Conservation (phyloP, 2,797 vertebrate species). For the Mormyrops attenuatus region DNA sequence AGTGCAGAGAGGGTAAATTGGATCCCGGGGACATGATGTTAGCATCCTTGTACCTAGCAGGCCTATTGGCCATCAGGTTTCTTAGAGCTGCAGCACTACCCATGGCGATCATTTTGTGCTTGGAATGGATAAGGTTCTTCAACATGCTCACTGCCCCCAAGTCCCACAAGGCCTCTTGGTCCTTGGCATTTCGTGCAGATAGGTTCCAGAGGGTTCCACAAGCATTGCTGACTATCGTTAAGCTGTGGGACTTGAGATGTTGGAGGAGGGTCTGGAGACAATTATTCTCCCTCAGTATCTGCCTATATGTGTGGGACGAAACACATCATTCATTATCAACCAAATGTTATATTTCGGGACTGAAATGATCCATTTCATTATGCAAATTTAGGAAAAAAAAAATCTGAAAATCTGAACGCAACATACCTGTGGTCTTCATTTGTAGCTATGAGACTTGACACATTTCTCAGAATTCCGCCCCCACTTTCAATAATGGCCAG, state of each 20-base stretch:
- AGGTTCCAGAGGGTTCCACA: constrained; percentile 98
- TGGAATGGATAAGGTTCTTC: constrained; percentile 96
- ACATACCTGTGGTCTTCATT: constrained; percentile 89
- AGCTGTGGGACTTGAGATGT: constrained; percentile 95
- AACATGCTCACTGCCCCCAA: constrained; percentile 96
- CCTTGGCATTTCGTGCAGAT: constrained; percentile 87
- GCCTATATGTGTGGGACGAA: constrained; percentile 54
- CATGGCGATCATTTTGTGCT: constrained; percentile 99
- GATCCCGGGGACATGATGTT: constrained; percentile 95
- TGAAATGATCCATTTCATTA: background rate
- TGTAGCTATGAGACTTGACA: constrained; percentile 95
- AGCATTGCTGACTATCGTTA: constrained; percentile 96
- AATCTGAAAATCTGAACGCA: background rate
- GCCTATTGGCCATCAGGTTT: constrained; percentile 96
- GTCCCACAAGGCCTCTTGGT: constrained; percentile 94
- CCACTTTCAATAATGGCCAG: constrained; percentile 98
- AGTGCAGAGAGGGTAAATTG: constrained; percentile 87
- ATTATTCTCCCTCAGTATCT: constrained; percentile 87
- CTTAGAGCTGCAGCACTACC: constrained; percentile 92
- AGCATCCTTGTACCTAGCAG: constrained; percentile 88
- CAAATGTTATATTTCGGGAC: background rate
- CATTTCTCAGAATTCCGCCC: constrained; percentile 93
- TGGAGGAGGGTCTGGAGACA: constrained; percentile 92
- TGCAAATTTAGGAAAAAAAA: background rate
- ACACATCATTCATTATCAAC: constrained; percentile 4